Percentiles rank a stretch among this genome's conserved stretches.
Evolutionary conservation across 2,888 invertebrate genomes (phyloP).

Genomic region (Meliscaeva auricollis): DNA sequence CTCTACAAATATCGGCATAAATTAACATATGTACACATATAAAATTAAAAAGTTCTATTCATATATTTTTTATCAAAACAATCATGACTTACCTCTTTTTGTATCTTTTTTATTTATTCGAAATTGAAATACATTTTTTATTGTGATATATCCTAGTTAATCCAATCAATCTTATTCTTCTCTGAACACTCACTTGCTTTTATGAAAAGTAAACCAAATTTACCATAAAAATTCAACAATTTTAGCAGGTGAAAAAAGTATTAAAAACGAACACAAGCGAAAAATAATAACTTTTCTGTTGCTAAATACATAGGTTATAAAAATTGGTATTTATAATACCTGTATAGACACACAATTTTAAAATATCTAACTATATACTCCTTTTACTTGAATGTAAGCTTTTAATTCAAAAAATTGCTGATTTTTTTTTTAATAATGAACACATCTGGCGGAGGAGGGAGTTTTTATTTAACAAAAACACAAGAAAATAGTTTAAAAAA

Average conservation of each 20-base stretch:
- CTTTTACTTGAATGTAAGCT: conserved; percentile 16
- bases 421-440: conserved; percentile 16
- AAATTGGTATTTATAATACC: conserved; percentile 4
- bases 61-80: not conserved
- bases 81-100: conserved; percentile 35
- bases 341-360: not conserved
- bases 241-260: not conserved
- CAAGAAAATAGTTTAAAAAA: conserved; percentile 37
- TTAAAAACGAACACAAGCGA: conserved; percentile 4
- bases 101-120: not conserved
- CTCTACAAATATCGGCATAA: not conserved
- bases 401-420: conserved; percentile 25
- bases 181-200: no score
- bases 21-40: no score
- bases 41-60: not conserved
- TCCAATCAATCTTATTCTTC: conserved; percentile 3
- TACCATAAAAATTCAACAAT: conserved; percentile 11
- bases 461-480: conserved; percentile 33
- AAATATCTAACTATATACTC: conserved; percentile 1
- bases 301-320: not conserved
- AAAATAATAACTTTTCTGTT: not conserved
- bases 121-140: not conserved
- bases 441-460: conserved; percentile 16
- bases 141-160: conserved; percentile 6
- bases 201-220: not conserved